Evolutionary conservation across 1,140 invertebrate genomes (phyloP).

Genomic region (Coelopa frigida): DNA sequence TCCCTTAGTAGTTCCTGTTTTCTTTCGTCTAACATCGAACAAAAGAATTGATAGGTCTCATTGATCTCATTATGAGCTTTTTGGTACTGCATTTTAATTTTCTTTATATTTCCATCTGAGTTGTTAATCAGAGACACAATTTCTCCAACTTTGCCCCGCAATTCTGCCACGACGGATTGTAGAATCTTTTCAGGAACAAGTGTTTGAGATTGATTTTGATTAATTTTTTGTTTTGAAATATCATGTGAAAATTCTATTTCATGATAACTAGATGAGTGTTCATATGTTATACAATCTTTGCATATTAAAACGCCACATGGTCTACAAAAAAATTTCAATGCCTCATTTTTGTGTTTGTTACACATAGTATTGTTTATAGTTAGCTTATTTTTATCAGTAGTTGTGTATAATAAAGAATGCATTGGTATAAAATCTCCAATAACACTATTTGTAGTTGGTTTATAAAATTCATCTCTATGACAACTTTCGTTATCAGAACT

Average conservation of each 20-base stretch:
- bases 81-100: constrained; percentile 84
- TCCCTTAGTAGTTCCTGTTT: constrained; percentile 91
- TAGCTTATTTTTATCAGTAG: no score
- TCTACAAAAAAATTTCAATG: constrained; percentile 82
- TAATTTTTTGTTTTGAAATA: constrained; percentile 21
- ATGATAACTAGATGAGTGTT: constrained; percentile 78
- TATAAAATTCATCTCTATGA: no score
- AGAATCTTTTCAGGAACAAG: constrained; percentile 72
- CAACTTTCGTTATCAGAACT: no score
- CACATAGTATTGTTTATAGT: no score
- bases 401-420: no score
- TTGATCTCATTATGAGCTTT: constrained; percentile 92
- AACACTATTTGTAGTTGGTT: no score
- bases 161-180: constrained; percentile 68
- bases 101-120: constrained; percentile 74
- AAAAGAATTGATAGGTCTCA: constrained; percentile 93
- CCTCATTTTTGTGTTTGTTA: constrained; percentile 85
- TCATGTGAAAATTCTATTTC: constrained; percentile 78
- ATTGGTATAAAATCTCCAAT: no score
- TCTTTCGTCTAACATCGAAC: constrained; percentile 90
- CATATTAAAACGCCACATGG: constrained; percentile 85
- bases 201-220: background rate
- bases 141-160: constrained; percentile 75
- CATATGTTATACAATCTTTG: constrained; percentile 84
- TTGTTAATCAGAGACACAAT: constrained; percentile 73